A percentile compares a stretch with the other conserved stretches of the same genome.
Conservation (phyloP, 2,797 vertebrate genomes). For the Rhabdomys pumilio region DNA sequence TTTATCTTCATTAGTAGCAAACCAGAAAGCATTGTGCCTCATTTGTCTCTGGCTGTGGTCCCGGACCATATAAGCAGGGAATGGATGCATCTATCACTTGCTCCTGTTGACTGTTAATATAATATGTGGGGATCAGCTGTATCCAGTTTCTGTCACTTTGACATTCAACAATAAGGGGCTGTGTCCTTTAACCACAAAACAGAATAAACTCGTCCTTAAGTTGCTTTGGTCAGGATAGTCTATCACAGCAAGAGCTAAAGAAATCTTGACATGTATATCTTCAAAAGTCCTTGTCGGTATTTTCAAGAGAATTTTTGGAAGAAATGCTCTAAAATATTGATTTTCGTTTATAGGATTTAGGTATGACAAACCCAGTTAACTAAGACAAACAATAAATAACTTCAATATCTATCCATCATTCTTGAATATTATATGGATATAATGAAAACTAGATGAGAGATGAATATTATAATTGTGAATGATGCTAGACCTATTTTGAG, state of each 20-base stretch:
- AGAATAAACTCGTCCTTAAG: background rate
- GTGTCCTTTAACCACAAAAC: background rate
- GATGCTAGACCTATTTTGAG: background rate
- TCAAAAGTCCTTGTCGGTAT: too few relatives aligned
- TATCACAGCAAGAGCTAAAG: background rate
- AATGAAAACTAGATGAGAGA: background rate
- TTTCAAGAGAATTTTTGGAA: background rate
- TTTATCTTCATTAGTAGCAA: background rate
- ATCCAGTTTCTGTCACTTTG: background rate
- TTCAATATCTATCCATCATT: background rate
- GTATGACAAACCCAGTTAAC: background rate
- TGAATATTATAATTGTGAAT: background rate
- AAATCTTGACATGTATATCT: background rate
- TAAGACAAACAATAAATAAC: background rate
- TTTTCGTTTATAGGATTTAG: background rate
- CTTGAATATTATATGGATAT: background rate
- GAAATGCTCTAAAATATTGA: background rate
- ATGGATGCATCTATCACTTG: background rate
- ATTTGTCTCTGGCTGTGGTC: background rate
- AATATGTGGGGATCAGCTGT: background rate
- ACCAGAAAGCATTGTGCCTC: background rate
- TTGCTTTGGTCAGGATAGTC: background rate
- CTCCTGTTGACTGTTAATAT: background rate
- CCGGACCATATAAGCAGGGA: background rate
- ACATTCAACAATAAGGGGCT: background rate